phyloP scores from a whole-genome alignment of 2,888 invertebrate genomes.

The Deilephila porcellus region DNA sequence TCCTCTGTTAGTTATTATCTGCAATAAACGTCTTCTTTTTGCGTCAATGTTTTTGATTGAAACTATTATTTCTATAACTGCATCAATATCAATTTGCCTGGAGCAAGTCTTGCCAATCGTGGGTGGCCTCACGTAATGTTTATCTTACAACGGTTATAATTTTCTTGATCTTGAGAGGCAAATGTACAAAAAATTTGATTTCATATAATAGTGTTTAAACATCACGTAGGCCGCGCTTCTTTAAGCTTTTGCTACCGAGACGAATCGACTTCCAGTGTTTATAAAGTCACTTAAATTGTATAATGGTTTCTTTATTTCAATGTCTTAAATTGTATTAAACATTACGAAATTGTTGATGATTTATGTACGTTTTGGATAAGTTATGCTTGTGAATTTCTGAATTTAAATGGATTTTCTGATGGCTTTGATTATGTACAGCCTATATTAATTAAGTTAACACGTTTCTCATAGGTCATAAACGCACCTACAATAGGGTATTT shows the following conservation, averaged over 20 bases:
- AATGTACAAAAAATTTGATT: background rate
- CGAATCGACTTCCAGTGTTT: background rate
- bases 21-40: background rate
- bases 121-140: slow-evolving; percentile 10
- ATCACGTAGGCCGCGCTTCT: background rate
- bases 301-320: no score
- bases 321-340: no score
- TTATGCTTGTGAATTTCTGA: no score
- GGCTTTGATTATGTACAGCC: no score
- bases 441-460: no score
- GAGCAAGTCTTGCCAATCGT: background rate
- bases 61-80: background rate
- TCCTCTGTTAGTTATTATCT: background rate
- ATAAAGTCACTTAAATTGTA: no score
- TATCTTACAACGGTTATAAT: slow-evolving; percentile 2
- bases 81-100: background rate
- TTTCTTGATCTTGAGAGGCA: background rate
- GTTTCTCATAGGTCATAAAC: no score
- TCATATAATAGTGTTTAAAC: background rate
- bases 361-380: no score
- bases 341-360: no score
- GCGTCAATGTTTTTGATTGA: background rate
- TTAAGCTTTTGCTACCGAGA: background rate
- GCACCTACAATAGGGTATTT: no score
- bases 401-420: no score